Percentiles rank a stretch among this genome's conserved stretches.
Conservation (phyloP, 1,140 invertebrate genomes). For the Calliopsis andreniformis region DNA sequence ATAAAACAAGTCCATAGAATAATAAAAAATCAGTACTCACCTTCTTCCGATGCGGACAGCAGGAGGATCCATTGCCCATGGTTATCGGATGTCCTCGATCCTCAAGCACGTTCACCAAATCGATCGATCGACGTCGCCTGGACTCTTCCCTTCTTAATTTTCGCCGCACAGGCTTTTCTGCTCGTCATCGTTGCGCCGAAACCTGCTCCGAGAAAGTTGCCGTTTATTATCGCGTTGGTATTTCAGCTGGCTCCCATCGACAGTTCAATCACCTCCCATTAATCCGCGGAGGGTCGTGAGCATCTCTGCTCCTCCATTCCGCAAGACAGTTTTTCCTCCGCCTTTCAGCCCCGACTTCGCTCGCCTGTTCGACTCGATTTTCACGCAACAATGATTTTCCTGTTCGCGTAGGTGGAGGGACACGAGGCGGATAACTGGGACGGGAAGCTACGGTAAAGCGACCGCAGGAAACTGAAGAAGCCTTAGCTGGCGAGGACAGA, state of each 20-base stretch:
- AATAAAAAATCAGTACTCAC: too few relatives aligned
- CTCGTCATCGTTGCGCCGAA: conserved; percentile 49
- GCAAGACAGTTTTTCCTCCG: background rate
- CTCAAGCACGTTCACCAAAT: background rate
- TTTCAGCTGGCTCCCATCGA: conserved; percentile 28
- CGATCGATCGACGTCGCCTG: background rate
- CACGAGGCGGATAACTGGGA: background rate
- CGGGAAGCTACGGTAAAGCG: conserved; percentile 1
- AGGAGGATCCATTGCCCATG: conserved; percentile 59
- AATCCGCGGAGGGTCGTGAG: background rate
- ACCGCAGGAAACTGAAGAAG: conserved; percentile 31
- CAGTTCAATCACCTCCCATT: conserved; percentile 1
- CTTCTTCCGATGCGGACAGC: conserved; percentile 55
- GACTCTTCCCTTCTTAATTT: conserved; percentile 29
- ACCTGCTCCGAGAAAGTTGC: conserved; percentile 57
- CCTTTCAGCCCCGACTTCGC: too few relatives aligned
- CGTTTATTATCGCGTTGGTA: conserved; percentile 41
- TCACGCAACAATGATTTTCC: background rate
- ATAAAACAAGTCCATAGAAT: too few relatives aligned
- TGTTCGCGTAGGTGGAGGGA: background rate
- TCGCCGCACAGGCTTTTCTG: background rate
- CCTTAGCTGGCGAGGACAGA: background rate
- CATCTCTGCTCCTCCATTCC: background rate
- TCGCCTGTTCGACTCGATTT: too few relatives aligned
- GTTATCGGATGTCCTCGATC: conserved; percentile 4